Evolutionary conservation across 2,113 vertebrate genomes (phyloP), one percentile per base, ranked within the genome.

Genomic region (Pollimyrus isidori): DNA sequence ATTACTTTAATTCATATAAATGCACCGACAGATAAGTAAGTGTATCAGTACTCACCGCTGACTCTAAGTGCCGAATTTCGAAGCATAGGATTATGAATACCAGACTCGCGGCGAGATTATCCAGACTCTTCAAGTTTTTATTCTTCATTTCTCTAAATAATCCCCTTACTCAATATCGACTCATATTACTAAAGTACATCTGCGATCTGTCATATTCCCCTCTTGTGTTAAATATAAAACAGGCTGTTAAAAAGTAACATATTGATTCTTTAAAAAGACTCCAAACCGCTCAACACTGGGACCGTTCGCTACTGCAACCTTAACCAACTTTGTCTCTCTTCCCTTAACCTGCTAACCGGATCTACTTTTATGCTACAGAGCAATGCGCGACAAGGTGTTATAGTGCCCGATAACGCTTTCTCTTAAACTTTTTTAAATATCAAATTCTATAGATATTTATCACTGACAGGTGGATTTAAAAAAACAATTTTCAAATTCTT

Each of bases 341-440:
- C 88, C 93, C 94, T 94, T 93, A 94, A 95, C 94, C 94, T 94
- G 93, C 92, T 89, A 94, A 73, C 89, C 92, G 94, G 94, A 76
- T 73, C 93, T 90, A 89, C 89, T 45, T 86, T 10, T 58, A 13
- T 49, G 19, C 46, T 46, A 15, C 2, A n/a, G 52, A 88, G 35
- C 90, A 90, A 53, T 0, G 92, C 93, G 88, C 93, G 39, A 5
- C 21, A 62, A 56, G 80, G 76, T 45, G 53, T 26, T 42, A 48
- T 89, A 89, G 88, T 89, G 76, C 88, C 88, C 10, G 48, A 35
- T 11, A 23, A 62, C 53, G 23, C 50, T 42, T 46, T 45, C 21
- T 6, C 50, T 83, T 7, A 83, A 56, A n/a, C 49, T 50, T 26
- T 85, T 85, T 52, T 3, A 30, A n/a, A 56, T 35, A 87, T 53